A percentile compares a stretch with the other conserved stretches of the same genome.
Conservation (phyloP, 1,140 invertebrate genomes). For the Lucilia cuprina region DNA sequence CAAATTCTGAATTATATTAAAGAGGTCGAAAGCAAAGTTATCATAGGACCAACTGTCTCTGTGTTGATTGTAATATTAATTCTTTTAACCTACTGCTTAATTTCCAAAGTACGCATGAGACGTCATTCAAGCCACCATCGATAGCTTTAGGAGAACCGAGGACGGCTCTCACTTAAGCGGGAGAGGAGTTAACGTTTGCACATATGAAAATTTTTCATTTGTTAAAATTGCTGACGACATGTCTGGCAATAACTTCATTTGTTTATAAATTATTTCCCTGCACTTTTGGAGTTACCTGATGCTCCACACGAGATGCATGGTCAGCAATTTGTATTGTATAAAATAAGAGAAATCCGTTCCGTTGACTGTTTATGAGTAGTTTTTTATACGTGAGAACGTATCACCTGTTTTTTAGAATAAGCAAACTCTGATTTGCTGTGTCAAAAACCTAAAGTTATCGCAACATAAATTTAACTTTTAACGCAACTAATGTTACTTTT, state of each 20-base stretch:
- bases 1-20: conserved; percentile 36
- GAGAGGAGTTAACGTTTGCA: conserved; percentile 29
- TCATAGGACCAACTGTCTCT: conserved; percentile 7
- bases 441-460: no score
- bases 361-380: no score
- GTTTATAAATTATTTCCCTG: no score
- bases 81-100: not conserved
- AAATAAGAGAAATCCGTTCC: no score
- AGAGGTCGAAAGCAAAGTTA: not conserved
- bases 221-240: not conserved
- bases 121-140: not conserved
- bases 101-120: not conserved
- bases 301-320: not conserved
- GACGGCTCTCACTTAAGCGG: conserved; percentile 25
- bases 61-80: not conserved
- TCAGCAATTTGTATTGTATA: no score
- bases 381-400: no score
- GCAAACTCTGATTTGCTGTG: no score
- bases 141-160: conserved; percentile 4
- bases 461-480: no score
- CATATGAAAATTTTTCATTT: not conserved
- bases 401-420: no score
- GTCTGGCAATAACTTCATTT: not conserved
- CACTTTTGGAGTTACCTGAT: not conserved
- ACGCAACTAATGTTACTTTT: no score